Conservation (phyloP, 2,888 invertebrate species). For the Lordiphosa fenestrarum region DNA sequence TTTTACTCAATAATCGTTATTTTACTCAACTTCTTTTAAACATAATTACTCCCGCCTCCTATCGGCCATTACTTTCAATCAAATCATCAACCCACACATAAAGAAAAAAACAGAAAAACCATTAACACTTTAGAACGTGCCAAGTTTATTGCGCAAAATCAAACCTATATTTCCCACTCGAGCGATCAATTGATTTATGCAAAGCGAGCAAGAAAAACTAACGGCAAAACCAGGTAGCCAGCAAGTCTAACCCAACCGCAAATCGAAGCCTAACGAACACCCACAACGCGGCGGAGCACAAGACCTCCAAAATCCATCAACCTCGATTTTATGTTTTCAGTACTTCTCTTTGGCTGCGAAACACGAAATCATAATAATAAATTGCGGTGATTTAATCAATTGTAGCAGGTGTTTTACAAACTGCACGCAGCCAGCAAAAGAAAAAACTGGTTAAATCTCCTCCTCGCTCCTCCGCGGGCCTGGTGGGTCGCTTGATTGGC, state of each 20-base stretch:
- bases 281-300: constrained; percentile 2
- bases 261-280: constrained; percentile 2
- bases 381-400: constrained; percentile 73
- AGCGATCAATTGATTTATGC: constrained; percentile 48
- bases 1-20: too few species aligned
- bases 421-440: constrained; percentile 42
- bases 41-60: too few species aligned
- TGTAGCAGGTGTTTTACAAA: constrained; percentile 72
- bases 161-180: not conserved
- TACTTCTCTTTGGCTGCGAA: not conserved
- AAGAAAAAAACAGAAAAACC: constrained; percentile 21
- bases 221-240: constrained; percentile 8
- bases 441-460: constrained; percentile 48
- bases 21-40: too few species aligned
- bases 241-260: not conserved
- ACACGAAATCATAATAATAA: constrained; percentile 59
- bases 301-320: constrained; percentile 10
- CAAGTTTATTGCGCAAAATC: constrained; percentile 49
- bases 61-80: too few species aligned
- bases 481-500: constrained; percentile 30
- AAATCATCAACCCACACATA: too few species aligned
- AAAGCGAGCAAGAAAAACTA: constrained; percentile 7
- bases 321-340: constrained; percentile 3
- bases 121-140: constrained; percentile 63
- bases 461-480: constrained; percentile 12